phyloP scores from a whole-genome alignment of 2,797 vertebrate species.

The Eulemur coronatus region DNA sequence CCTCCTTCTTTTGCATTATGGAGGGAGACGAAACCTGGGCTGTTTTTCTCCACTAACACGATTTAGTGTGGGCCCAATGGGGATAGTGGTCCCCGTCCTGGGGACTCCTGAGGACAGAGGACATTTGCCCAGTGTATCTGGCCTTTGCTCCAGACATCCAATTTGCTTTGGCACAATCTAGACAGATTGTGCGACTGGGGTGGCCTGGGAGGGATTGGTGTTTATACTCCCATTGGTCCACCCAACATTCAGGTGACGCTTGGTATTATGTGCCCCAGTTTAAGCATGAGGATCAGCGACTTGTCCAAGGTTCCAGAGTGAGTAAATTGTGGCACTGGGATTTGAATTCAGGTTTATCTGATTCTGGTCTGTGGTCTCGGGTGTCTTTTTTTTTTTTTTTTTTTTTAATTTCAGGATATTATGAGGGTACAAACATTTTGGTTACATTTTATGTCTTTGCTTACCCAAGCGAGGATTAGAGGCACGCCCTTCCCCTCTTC shows the following conservation, averaged over 20 bases:
- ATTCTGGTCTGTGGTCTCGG: neutral
- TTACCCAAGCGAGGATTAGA: too few relatives aligned
- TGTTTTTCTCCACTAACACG: conserved; percentile 24
- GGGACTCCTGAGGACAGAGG: neutral
- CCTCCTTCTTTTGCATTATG: conserved; percentile 71
- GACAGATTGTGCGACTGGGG: neutral
- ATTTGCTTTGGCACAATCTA: neutral
- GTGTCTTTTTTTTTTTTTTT: neutral
- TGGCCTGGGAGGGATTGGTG: neutral
- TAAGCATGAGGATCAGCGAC: neutral
- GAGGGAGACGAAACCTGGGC: conserved; percentile 76
- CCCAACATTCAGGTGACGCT: rapidly evolving
- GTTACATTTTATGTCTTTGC: too few relatives aligned
- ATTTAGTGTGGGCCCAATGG: neutral
- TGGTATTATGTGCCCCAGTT: neutral
- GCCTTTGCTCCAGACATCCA: neutral
- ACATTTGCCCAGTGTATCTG: neutral
- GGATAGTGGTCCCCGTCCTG: neutral
- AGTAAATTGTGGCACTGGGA: neutral
- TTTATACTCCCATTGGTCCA: neutral
- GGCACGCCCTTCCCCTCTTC: too few relatives aligned
- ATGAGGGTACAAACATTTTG: too few relatives aligned
- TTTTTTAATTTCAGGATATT: too few relatives aligned
- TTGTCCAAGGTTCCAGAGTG: neutral
- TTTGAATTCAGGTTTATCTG: neutral